Conservation (phyloP, 2,113 vertebrate species). For the Pelmatolapia mariae region DNA sequence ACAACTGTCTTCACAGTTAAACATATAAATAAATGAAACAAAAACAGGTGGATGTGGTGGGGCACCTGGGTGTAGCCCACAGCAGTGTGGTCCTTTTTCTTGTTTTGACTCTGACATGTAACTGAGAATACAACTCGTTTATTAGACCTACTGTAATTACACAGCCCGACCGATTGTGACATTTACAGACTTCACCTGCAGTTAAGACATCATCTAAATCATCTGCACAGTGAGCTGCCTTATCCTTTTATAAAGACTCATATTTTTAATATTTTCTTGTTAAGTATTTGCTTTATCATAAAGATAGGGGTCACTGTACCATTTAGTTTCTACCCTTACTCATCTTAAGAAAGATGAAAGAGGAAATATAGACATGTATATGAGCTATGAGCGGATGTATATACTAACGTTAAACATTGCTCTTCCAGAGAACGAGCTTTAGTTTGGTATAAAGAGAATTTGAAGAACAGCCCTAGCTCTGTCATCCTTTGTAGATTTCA, state of each 20-base stretch:
- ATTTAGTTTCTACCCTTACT: neutral
- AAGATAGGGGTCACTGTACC: fast-evolving
- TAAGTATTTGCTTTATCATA: neutral
- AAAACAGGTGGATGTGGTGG: neutral
- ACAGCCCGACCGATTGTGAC: neutral
- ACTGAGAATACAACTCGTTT: neutral
- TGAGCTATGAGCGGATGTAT: neutral
- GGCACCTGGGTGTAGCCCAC: neutral
- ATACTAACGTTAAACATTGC: neutral
- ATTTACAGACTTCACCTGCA: neutral
- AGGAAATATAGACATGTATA: neutral
- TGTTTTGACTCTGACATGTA: neutral
- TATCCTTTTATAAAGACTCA: neutral
- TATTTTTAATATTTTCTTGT: neutral
- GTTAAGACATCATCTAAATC: neutral
- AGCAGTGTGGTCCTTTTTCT: fast-evolving
- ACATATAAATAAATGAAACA: neutral
- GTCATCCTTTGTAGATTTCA: neutral
- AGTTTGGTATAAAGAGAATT: neutral
- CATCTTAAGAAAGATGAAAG: neutral
- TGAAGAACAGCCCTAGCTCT: neutral
- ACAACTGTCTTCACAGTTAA: neutral
- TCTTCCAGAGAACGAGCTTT: neutral
- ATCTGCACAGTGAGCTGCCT: fast-evolving
- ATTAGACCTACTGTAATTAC: neutral